Evolutionary conservation across 2,113 vertebrate species (phyloP).

Genomic region (Pterocles orientalis): DNA sequence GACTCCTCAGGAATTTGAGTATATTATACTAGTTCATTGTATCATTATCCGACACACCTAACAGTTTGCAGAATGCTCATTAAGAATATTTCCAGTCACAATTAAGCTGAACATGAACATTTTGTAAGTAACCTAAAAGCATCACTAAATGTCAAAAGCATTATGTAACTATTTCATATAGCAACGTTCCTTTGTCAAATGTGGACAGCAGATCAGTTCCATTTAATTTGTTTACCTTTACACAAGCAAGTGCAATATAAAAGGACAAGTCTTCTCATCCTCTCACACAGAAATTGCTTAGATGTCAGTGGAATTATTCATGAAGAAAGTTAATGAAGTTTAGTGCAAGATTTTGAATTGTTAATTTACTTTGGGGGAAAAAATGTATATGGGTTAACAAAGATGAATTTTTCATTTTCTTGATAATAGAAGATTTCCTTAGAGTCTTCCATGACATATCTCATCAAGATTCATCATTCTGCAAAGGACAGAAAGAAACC

Average conservation of each 20-base stretch:
- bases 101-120: neutral
- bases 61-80: neutral
- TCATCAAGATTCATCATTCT: constrained; percentile 27
- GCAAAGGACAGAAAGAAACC: constrained; percentile 3
- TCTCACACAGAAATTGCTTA: neutral
- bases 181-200: neutral
- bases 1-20: neutral
- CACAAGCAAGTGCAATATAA: neutral
- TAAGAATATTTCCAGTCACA: constrained; percentile 3
- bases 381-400: constrained; percentile 28
- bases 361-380: constrained; percentile 4
- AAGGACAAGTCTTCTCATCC: neutral
- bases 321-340: constrained; percentile 61
- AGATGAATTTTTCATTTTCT: constrained; percentile 49
- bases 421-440: constrained; percentile 53
- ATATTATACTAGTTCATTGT: neutral
- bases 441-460: constrained; percentile 23
- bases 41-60: neutral
- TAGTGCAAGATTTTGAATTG: constrained; percentile 49
- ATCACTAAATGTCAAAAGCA: neutral
- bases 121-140: neutral
- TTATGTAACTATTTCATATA: neutral
- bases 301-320: constrained; percentile 52
- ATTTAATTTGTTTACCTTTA: constrained; percentile 14
- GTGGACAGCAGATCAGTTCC: neutral